Evolutionary conservation across 2,797 vertebrate species (phyloP), one percentile per base, ranked within the genome.

Genomic region (Heliangelus exortis): DNA sequence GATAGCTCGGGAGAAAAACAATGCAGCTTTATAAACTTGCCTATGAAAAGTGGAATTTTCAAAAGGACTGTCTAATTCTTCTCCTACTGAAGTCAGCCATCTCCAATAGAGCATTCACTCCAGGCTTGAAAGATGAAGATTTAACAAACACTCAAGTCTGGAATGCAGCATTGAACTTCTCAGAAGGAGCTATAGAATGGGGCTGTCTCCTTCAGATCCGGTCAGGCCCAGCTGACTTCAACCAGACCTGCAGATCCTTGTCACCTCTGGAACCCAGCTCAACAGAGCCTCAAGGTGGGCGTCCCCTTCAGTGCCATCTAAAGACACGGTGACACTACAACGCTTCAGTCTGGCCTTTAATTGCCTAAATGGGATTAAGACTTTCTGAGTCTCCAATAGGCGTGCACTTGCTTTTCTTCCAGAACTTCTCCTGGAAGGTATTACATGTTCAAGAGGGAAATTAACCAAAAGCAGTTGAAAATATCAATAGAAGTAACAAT

Each of bases 1-100:
- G 85, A 91, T 45, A 82, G 83, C 84, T 54, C 36, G 51, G 55
- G 92, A 91, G 67, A 82, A 92, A 76, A 93, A 94, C 87, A 95
- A 87, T 47, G 85, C 63, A 84, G 77, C 90, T 79, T 91, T 91
- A 96, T 50, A 93, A 91, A 90, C 10, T 53, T 51, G 79, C 69
- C 67, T 39, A 86, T 67, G 68, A 82, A 58, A 89, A 93, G 80
- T 51, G 50, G 92, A 69, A 84, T 78, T 94, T 93, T 86, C 71
- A 82, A 91, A 94, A 81, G 89, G 67, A 81, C 77, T 84, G 43
- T 48, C 55, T 91, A 63, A 84, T 86, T 79, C 85, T 92, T 47
- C 59, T 53, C 63, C 78, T 31, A 76, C 66, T 93, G 85, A 79
- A 91, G 66, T 79, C 88, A 90, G 55, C 28, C 77, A 65, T 62